Percentiles rank a stretch among this genome's conserved stretches.
Evolutionary conservation across 2,888 invertebrate species (phyloP).

Genomic region (Nomada hirtipes): DNA sequence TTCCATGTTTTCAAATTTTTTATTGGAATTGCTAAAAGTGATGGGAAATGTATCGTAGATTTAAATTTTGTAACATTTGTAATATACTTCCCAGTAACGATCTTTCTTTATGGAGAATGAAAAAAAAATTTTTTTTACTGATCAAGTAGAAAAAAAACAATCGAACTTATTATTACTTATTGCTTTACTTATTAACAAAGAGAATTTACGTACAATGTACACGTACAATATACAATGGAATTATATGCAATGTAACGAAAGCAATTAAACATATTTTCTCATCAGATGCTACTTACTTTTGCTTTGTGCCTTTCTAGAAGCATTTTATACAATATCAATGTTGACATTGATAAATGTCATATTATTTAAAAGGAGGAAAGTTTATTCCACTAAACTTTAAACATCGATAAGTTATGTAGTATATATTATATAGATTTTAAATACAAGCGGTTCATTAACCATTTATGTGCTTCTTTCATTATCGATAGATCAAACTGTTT

Average conservation of each 20-base stretch:
- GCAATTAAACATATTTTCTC: slow-evolving; percentile 13
- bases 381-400: too few species aligned
- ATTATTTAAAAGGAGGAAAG: too few species aligned
- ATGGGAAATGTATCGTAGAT: slow-evolving; percentile 11
- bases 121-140: slow-evolving; percentile 38
- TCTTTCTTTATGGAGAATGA: slow-evolving; percentile 33
- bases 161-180: slow-evolving; percentile 38
- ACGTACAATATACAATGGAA: too few species aligned
- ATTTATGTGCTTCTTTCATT: too few species aligned
- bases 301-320: slow-evolving; percentile 1
- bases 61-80: too few species aligned
- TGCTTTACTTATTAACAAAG: slow-evolving; percentile 7
- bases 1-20: slow-evolving; percentile 63
- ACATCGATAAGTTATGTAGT: too few species aligned
- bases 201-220: too few species aligned
- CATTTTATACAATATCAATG: slow-evolving; percentile 6
- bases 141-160: slow-evolving; percentile 22
- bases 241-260: slow-evolving; percentile 10
- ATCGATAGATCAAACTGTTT: too few species aligned
- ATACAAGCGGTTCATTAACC: too few species aligned
- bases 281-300: slow-evolving; percentile 28
- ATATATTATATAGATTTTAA: too few species aligned
- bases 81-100: not conserved
- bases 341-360: not conserved
- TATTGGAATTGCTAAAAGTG: slow-evolving; percentile 33